Evolutionary conservation across 2,113 vertebrate species (phyloP).

Genomic region (Leptocoma aspasia): DNA sequence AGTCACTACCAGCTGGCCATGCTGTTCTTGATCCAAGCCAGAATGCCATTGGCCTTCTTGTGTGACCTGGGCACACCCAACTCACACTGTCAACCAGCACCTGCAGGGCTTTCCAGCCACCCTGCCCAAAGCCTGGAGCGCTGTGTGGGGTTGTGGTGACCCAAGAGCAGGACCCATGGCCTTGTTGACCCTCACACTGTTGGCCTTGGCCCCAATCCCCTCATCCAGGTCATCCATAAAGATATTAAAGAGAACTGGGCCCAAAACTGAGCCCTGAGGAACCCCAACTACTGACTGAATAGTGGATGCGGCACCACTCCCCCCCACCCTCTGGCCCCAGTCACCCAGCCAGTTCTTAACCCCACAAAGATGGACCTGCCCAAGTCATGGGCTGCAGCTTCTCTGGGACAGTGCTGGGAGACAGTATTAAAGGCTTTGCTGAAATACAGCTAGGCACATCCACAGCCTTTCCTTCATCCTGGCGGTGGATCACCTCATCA

Average conservation of each 20-base stretch:
- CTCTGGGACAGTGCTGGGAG: neutral
- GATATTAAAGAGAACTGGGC: neutral
- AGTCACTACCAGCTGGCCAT: neutral
- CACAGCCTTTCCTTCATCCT: neutral
- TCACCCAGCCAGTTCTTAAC: neutral
- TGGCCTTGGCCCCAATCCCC: neutral
- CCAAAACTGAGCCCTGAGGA: neutral
- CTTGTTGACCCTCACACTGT: neutral
- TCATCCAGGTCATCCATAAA: neutral
- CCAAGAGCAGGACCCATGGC: neutral
- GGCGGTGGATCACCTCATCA: too few relatives aligned
- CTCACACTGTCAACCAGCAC: rapidly evolving
- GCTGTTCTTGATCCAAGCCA: neutral
- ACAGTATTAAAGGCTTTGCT: neutral
- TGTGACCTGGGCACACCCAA: neutral
- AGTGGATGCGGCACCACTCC: neutral
- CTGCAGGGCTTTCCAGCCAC: neutral
- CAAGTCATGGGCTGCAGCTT: neutral
- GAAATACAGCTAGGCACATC: neutral
- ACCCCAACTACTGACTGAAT: neutral
- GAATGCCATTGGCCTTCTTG: neutral
- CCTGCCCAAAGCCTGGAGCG: neutral
- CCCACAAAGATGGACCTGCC: rapidly evolving
- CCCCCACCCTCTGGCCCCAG: neutral
- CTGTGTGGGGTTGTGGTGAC: neutral